Base-by-base conservation (phyloP, 2,797 vertebrate species). In the Dicrostonyx torquatus region DNA sequence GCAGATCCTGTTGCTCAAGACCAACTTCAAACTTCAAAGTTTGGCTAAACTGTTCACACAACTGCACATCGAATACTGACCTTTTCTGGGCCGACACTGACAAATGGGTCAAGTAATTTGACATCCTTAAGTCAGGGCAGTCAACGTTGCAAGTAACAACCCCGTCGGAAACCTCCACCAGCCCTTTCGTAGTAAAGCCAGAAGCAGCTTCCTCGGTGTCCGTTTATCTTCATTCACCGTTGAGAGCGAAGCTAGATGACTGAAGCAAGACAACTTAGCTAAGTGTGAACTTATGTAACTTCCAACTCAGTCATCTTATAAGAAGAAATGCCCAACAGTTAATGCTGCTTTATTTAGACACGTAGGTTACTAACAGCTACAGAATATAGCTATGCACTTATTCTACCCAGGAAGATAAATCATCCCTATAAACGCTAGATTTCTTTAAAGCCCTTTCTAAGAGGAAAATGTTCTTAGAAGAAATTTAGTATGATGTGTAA, bases 51-150 rank as follows among this genome's bases (percentile, higher is more conserved):
- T 95, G 62, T 90, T 95, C 89, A 43, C 22, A 76, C 79, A 97
- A 79, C 87, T 93, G 88, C 45, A 90, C 53, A 88, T 12, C 72
- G 94, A 91, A 86, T 95, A 93, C 91, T 79, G 87, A 90, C 89
- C 31, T 20, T 92, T 91, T 85, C 34, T 85, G 89, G 6, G 10
- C 89, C 40, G 31, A 18, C 45, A 80, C 37, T 93, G 78, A 95
- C 77, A 94, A 87, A 93, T 92, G 64, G 87, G 89, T 92, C 86
- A 93, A 92, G 60, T 37, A 68, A 40, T 37, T 55, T 37, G 84
- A 91, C 95, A 88, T 91, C 62, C 72, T 94, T 94, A 90, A 95
- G 83, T 96, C 66, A 93, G 86, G 37, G 89, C 87, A 94, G 82
- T 90, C 43, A 87, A 40, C 60, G 93, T 53, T 80, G 40, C 60